Evolutionary conservation across 2,888 invertebrate species (phyloP).

Genomic region (Andricus quercusramuli): DNA sequence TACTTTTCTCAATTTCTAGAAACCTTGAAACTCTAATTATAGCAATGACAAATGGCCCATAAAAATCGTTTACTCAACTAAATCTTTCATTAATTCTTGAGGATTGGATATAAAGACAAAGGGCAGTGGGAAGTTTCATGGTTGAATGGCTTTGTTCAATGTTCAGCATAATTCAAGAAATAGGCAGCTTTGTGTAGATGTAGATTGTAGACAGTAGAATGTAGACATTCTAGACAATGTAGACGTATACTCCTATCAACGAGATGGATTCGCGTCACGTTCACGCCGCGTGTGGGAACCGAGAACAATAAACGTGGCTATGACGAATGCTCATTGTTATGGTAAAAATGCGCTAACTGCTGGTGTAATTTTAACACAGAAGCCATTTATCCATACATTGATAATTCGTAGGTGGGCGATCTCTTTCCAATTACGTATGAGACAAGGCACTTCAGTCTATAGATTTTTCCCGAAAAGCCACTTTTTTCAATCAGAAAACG

Average conservation of each 20-base stretch:
- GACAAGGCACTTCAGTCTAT: constrained; percentile 3
- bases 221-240: no score
- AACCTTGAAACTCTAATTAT: no score
- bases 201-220: background rate
- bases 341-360: constrained; percentile 49
- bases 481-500: constrained; percentile 7
- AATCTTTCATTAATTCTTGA: background rate
- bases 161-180: constrained; percentile 43
- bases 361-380: constrained; percentile 31
- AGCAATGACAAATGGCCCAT: background rate
- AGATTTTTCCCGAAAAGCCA: constrained; percentile 19
- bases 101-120: constrained; percentile 16
- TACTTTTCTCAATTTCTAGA: no score
- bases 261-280: constrained; percentile 69
- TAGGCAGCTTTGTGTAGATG: constrained; percentile 39
- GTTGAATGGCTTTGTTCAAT: constrained; percentile 23
- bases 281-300: constrained; percentile 67
- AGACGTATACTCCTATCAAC: constrained; percentile 60
- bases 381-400: constrained; percentile 20
- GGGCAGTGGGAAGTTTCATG: constrained; percentile 22
- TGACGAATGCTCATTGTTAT: constrained; percentile 59
- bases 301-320: constrained; percentile 62
- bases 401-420: constrained; percentile 27
- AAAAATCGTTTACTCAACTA: background rate
- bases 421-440: constrained; percentile 37